These are phyloP conservation scores for Cacoxenus indagator DNA, from an alignment of 2,888 invertebrate genomes.

Conservation along the genomic window DNA sequence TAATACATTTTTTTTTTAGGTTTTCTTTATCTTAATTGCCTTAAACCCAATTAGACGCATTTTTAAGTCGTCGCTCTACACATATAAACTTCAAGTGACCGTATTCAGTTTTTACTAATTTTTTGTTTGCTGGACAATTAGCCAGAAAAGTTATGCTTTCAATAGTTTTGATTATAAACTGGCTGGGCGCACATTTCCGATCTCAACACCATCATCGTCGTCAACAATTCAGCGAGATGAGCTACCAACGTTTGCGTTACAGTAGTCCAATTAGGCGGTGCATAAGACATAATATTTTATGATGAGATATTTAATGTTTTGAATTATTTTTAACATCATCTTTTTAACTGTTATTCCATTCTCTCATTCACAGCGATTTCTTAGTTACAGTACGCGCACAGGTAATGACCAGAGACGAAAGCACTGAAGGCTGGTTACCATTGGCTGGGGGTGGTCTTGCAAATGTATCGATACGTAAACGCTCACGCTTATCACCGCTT, in stretches of 20 bases:
- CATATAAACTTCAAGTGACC: background rate
- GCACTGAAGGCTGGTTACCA: slow-evolving; percentile 96
- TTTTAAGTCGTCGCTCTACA: slow-evolving; percentile 48
- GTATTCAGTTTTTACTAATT: background rate
- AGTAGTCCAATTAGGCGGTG: slow-evolving; percentile 37
- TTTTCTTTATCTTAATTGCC: background rate
- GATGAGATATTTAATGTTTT: background rate
- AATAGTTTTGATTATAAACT: slow-evolving; percentile 5
- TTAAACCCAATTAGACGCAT: slow-evolving; percentile 50
- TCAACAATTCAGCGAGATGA: background rate
- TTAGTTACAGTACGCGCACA: slow-evolving; percentile 98
- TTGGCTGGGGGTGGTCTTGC: slow-evolving; percentile 94
- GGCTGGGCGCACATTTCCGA: background rate
- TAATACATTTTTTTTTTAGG: background rate
- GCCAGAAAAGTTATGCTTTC: background rate
- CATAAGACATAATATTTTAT: background rate
- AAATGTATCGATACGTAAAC: slow-evolving; percentile 90
- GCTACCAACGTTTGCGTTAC: slow-evolving; percentile 6
- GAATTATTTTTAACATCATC: background rate
- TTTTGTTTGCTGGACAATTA: background rate
- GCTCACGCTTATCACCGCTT: slow-evolving; percentile 74
- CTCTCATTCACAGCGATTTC: slow-evolving; percentile 85
- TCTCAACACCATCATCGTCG: no score
- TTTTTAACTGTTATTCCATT: slow-evolving; percentile 36
- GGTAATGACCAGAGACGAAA: slow-evolving; percentile 99